Base-by-base conservation (phyloP, 2,888 invertebrate genomes). In the Hirudinaria manillensis region DNA sequence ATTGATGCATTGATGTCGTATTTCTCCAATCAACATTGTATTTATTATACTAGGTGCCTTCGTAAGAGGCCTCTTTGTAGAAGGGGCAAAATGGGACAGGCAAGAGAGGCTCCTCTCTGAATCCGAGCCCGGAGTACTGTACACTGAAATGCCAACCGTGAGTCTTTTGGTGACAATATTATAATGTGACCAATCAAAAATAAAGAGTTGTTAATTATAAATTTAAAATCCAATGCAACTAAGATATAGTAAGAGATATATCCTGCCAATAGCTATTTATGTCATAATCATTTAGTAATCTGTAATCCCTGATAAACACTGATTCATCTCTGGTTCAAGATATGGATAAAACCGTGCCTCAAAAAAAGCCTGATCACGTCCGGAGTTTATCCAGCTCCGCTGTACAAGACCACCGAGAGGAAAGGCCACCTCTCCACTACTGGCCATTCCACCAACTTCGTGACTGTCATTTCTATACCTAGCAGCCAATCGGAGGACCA, bases 71-170 rank as follows among this genome's bases (percentile, higher is more conserved):
- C 81, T 94, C 78, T 94, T 89, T 84, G 87, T 93, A 79, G 93
- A 92, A 82, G 94, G 95, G 0, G 93, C 92, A 0, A 88, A 92
- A 76, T 95, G 94, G 94, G 90, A 93, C 82, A 19, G 29, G 6
- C 24, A 61, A 7, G 24, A 27, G 0, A 24, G 61, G 10, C 24
- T 61, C 3, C 24, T 61, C 13, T 61, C 24, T 1, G 61, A 61
- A 61, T 61, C 61, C 10, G 24, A 29, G 21, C 61, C 61, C 24
- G 29, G 29, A 10, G n/a, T 61, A 7, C 24, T 61, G 24, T 61
- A 61, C 61, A 61, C 29, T 10, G 24, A 61, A n/a, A 61, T 61
- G 61, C 61, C 61, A 29, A 61, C 61, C 10, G 61, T 61, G 29
- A 61, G 24, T 10, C 24, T 16, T n/a, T 4, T 7, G 45, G 16